A percentile compares a stretch with the other conserved stretches of the same genome.
These are phyloP conservation scores for Mesaphorura yosii DNA, from an alignment of 1,140 invertebrate genomes.

Conservation along the genomic window DNA sequence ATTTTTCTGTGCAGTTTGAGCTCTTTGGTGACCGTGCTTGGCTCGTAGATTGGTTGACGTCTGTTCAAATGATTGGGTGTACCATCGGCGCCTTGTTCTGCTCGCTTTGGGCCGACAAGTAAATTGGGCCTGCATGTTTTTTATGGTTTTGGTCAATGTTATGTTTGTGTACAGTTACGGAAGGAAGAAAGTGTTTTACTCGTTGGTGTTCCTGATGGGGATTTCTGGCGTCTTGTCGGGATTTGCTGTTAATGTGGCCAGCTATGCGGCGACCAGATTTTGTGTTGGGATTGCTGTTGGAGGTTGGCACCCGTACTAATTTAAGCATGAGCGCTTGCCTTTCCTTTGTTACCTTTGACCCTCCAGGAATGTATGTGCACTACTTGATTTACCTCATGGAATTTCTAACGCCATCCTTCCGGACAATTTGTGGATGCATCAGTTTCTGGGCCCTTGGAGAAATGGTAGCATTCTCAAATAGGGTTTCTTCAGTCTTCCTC, in stretches of 20 bases:
- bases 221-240: constrained; percentile 7
- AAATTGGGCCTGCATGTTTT: no score
- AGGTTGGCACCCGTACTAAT: constrained; percentile 1
- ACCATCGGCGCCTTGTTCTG: no score
- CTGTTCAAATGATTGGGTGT: no score
- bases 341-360: neutral
- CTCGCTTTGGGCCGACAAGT: no score
- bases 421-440: neutral
- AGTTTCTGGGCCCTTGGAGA: constrained; percentile 2
- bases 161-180: no score
- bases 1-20: no score
- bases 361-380: neutral
- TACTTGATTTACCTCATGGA: constrained; percentile 13
- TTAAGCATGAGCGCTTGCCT: neutral
- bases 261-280: constrained; percentile 3
- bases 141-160: no score
- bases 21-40: no score
- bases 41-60: no score
- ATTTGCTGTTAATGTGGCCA: neutral
- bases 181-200: constrained; percentile 10
- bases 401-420: constrained; percentile 10
- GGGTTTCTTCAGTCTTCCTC: no score
- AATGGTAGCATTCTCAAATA: no score
- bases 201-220: constrained; percentile 3
- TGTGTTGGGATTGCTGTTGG: constrained; percentile 7